A percentile compares a stretch with the other conserved stretches of the same genome.
These are phyloP conservation scores for Ursus arctos DNA, from an alignment of 2,113 vertebrate genomes.

Conservation along the genomic window DNA sequence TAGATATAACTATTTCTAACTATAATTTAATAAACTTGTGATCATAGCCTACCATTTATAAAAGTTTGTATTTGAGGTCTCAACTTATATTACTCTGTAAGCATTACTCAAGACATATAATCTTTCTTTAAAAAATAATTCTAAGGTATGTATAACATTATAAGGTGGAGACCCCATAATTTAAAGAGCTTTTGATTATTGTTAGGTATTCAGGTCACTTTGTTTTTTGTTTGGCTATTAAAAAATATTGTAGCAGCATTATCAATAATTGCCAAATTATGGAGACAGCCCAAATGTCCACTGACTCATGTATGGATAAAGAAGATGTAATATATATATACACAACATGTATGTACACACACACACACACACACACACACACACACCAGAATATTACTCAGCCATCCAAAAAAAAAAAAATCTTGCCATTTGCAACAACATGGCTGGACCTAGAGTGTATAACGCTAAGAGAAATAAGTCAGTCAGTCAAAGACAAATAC, in stretches of 20 bases:
- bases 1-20: background rate
- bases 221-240: background rate
- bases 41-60: background rate
- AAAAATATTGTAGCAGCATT: background rate
- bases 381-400: too few species aligned
- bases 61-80: background rate
- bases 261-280: background rate
- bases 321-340: background rate
- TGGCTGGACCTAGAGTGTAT: background rate
- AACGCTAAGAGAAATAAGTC: background rate
- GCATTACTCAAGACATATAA: background rate
- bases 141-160: background rate
- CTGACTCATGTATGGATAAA: background rate
- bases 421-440: background rate
- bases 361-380: too few species aligned
- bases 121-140: background rate
- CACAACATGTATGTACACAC: too few species aligned
- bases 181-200: background rate
- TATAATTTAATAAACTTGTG: constrained; percentile 24
- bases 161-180: background rate
- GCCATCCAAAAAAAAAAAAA: background rate
- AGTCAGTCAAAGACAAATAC: background rate
- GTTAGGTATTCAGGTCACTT: background rate
- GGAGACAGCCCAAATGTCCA: background rate
- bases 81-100: background rate